phyloP scores from a whole-genome alignment of 2,113 vertebrate genomes.

The Corythoichthys haematopterus region DNA sequence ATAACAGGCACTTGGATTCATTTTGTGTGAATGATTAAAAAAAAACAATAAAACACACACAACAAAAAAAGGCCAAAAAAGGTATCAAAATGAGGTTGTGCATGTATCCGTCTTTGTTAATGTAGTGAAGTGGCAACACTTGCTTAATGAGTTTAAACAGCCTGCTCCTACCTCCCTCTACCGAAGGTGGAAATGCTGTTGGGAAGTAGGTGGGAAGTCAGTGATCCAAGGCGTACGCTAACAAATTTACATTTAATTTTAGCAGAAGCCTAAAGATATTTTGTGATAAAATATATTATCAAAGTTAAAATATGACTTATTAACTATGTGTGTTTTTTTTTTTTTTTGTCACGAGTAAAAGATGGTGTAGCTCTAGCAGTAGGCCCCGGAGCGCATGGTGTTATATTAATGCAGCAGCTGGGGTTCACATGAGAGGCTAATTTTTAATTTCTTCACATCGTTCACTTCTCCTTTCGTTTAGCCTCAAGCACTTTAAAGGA shows the following conservation, averaged over 20 bases:
- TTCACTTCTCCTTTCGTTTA: slow-evolving; percentile 65
- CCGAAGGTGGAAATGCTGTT: slow-evolving; percentile 46
- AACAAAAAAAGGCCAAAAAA: neutral
- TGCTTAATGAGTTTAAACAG: slow-evolving; percentile 52
- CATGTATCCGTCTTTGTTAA: slow-evolving; percentile 20
- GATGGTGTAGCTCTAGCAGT: slow-evolving; percentile 66
- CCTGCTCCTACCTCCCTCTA: slow-evolving; percentile 30
- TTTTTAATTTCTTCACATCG: slow-evolving; percentile 81
- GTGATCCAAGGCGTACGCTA: slow-evolving; percentile 75
- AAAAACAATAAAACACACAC: neutral
- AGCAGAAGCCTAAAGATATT: slow-evolving; percentile 76
- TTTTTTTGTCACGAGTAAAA: slow-evolving; percentile 75
- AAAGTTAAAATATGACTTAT: slow-evolving; percentile 75
- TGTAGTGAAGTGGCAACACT: slow-evolving; percentile 37
- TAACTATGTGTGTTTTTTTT: slow-evolving; percentile 61
- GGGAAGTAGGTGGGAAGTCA: slow-evolving; percentile 55
- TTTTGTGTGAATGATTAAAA: no score
- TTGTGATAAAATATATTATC: slow-evolving; percentile 68
- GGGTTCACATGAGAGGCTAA: slow-evolving; percentile 72
- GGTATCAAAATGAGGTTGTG: slow-evolving; percentile 8
- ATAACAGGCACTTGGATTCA: no score
- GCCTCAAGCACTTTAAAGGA: slow-evolving; percentile 54
- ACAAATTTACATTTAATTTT: slow-evolving; percentile 78
- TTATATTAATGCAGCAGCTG: slow-evolving; percentile 80
- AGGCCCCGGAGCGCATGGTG: slow-evolving; percentile 71